These are phyloP conservation scores for Pantherophis vulpinus DNA, from an alignment of 2,797 vertebrate species.

Conservation along the genomic window DNA sequence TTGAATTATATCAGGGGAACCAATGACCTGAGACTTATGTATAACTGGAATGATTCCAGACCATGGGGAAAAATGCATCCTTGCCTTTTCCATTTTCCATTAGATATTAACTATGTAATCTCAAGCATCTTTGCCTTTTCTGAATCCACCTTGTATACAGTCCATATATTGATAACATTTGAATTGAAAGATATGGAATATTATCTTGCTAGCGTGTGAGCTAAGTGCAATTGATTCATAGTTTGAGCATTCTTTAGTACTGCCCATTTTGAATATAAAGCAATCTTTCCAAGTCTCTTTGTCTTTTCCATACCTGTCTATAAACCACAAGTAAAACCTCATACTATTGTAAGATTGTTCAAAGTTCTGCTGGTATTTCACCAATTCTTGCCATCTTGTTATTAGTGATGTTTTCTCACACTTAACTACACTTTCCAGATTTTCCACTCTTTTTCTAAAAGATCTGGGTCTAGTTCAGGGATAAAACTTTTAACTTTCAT, in stretches of 20 bases:
- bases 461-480: not conserved
- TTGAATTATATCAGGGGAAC: not conserved
- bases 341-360: not conserved
- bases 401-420: not conserved
- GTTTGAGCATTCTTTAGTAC: not conserved
- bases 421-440: not conserved
- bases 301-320: not conserved
- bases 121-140: not conserved
- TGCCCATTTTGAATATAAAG: not conserved
- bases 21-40: not conserved
- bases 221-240: not conserved
- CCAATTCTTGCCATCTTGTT: not conserved
- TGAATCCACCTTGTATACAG: not conserved
- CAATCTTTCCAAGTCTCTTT: not conserved
- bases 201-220: not conserved
- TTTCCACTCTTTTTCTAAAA: not conserved
- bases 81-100: not conserved
- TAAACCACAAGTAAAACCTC: not conserved
- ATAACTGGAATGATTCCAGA: not conserved
- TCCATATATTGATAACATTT: not conserved
- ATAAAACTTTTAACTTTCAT: not conserved
- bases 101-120: not conserved
- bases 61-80: not conserved
- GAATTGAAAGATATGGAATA: not conserved
- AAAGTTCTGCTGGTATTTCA: not conserved